Evolutionary conservation across 2,888 invertebrate genomes (phyloP).

Genomic region (Lomographa bimaculata): DNA sequence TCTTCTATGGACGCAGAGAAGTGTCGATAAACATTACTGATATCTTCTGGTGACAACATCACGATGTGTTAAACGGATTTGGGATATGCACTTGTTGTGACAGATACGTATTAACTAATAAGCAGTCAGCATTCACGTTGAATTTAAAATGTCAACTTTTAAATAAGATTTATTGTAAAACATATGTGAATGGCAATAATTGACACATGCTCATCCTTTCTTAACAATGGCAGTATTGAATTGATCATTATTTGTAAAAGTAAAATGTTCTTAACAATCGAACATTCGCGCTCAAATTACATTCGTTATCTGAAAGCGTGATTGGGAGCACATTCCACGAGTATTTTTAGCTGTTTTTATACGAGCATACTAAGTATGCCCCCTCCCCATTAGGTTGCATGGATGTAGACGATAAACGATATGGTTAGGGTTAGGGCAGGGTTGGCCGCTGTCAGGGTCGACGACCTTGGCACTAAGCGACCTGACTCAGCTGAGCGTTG

Average conservation of each 20-base stretch:
- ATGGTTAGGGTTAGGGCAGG: conserved; percentile 13
- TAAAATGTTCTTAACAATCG: background rate
- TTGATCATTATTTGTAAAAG: no score
- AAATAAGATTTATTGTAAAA: no score
- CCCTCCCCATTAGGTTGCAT: conserved; percentile 16
- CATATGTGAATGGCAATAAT: no score
- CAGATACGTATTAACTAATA: no score
- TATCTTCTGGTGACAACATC: conserved; percentile 3
- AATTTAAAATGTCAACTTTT: no score
- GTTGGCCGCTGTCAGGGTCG: conserved; percentile 17
- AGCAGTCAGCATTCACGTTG: no score
- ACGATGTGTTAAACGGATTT: background rate
- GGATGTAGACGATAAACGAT: conserved; percentile 17
- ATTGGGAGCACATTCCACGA: background rate
- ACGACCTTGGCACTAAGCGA: conserved; percentile 15
- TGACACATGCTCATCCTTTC: no score
- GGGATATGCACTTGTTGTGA: background rate
- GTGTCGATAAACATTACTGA: conserved; percentile 4
- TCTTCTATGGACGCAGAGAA: conserved; percentile 5
- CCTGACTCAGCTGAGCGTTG: conserved; percentile 4
- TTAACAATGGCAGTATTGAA: no score
- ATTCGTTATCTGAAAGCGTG: conserved; percentile 7
- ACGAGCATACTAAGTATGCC: conserved; percentile 4
- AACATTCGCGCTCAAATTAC: conserved; percentile 5
- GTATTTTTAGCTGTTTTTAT: conserved; percentile 13